Evolutionary conservation across 2,797 vertebrate genomes (phyloP), one percentile per base, ranked within the genome.

Genomic region (Gymnoscopelus microlampas): DNA sequence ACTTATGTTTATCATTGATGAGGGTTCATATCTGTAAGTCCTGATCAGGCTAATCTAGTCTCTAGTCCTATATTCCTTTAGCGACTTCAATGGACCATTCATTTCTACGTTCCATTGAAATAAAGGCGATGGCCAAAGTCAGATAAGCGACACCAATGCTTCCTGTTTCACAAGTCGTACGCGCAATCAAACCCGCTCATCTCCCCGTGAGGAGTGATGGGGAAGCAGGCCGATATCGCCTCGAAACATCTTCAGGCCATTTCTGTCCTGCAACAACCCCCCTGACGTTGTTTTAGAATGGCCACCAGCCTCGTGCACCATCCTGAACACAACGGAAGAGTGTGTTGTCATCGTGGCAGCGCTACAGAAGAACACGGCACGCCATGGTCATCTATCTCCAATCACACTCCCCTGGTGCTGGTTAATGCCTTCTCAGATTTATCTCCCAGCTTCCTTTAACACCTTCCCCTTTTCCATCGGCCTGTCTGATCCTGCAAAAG

Each of bases 401-500:
- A 85, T 87, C 78, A 77, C 55, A 57, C 61, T 49, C 70, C 81
- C 69, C 54, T 80, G 72, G 68, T 60, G 59, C 57, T 70, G 75
- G 57, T 78, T 87, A 79, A 82, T 62, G 59, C 56, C 57, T 49
- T 12, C 4, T 2, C 2, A 57, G 73, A 88, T 83, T 87, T 56
- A 83, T 83, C 79, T 73, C 62, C 15, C 55, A 66, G 70, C 72
- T 86, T 88, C 78, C 79, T 83, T 69, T 35, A n/a, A 88, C 86
- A 89, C 82, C 78, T 85, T 84, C 77, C 50, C 73, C 83, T 78
- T 85, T 76, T 61, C n/a, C 71, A 68, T 71, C 26, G 60, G 75
- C 89, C 87, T 91, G 89, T 89, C 90, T 89, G 81, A 84, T 92
- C 88, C 81, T 91, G 88, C 82, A 79, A 19, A 19, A 77, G 73